Conservation (phyloP, 2,113 vertebrate genomes). For the Oenanthe melanoleuca region DNA sequence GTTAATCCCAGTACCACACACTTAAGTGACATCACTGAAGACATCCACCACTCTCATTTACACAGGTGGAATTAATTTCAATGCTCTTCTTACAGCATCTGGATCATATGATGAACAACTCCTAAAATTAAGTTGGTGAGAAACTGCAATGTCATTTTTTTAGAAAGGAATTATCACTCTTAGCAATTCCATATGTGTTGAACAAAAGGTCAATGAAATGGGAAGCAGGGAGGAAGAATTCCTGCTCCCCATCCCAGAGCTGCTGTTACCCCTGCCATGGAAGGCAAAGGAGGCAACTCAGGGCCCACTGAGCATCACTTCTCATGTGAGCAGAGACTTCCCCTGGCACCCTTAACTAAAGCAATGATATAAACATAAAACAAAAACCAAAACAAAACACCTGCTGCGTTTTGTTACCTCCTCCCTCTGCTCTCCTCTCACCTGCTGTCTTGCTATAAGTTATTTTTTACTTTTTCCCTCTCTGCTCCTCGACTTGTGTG, state of each 20-base stretch:
- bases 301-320: neutral
- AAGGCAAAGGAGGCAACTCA: neutral
- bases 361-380: neutral
- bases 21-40: neutral
- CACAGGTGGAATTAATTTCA: neutral
- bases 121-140: neutral
- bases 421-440: neutral
- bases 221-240: neutral
- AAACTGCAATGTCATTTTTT: neutral
- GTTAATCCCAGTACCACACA: neutral
- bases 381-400: neutral
- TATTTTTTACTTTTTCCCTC: neutral
- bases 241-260: neutral
- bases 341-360: neutral
- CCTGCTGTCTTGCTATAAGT: neutral
- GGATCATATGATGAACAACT: neutral
- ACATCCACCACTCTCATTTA: neutral
- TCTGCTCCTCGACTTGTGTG: neutral
- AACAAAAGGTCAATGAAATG: neutral
- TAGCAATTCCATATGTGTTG: neutral
- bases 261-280: rapidly evolving
- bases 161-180: neutral
- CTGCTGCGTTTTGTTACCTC: neutral
- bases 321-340: neutral
- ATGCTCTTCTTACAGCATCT: neutral